Evolutionary conservation across 1,140 invertebrate species (phyloP).

Genomic region (Mamestra configurata): DNA sequence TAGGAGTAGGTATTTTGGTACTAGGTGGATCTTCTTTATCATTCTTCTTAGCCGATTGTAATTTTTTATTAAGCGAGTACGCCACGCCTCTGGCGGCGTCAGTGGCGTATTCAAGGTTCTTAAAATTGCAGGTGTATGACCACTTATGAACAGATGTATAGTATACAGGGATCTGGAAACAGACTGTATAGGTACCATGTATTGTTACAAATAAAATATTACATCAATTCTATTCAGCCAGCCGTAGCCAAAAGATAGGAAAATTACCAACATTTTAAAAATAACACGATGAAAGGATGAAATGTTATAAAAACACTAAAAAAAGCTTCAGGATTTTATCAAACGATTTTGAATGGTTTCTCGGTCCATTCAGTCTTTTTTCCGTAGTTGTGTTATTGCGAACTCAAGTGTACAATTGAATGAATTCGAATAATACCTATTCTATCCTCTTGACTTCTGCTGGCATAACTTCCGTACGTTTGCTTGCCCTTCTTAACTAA

Average conservation of each 20-base stretch:
- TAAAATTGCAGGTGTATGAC: too few species aligned
- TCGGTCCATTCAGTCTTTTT: background rate
- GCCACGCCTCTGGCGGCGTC: too few species aligned
- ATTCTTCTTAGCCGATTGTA: too few species aligned
- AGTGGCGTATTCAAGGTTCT: too few species aligned
- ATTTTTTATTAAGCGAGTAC: too few species aligned
- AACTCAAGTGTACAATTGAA: conserved; percentile 4
- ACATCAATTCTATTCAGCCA: background rate
- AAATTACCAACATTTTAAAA: background rate
- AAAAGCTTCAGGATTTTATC: background rate
- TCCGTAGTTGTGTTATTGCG: background rate
- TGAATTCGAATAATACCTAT: background rate
- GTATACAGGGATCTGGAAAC: too few species aligned
- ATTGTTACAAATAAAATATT: too few species aligned
- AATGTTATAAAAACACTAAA: background rate
- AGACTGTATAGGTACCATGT: too few species aligned
- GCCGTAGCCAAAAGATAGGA: background rate
- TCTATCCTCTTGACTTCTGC: background rate
- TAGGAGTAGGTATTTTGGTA: background rate
- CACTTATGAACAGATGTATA: too few species aligned
- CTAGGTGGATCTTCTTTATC: too few species aligned
- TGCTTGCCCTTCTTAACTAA: too few species aligned
- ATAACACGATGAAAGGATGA: background rate
- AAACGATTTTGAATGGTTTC: background rate
- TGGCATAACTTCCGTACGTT: background rate